phyloP scores from a whole-genome alignment of 2,113 vertebrate species.

The Nettapus auritus region DNA sequence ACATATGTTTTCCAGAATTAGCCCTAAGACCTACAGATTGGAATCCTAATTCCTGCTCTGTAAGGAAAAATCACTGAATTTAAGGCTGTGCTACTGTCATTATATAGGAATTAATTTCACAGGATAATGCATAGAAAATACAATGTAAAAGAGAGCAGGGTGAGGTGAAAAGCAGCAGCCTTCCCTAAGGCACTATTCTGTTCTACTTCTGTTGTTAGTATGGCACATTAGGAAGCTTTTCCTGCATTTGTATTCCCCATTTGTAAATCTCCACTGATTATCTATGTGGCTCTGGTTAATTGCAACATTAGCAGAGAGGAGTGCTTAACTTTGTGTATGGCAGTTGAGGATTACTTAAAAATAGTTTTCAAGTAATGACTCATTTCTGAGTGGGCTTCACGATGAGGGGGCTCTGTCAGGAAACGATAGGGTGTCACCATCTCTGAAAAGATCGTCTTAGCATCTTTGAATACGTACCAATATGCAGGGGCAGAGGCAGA shows the following conservation, averaged over 20 bases:
- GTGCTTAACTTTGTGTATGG: not conserved
- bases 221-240: not conserved
- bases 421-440: not conserved
- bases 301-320: not conserved
- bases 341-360: not conserved
- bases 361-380: conserved; percentile 20
- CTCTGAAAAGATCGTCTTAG: not conserved
- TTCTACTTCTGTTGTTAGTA: not conserved
- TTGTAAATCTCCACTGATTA: not conserved
- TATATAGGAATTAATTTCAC: conserved; percentile 2
- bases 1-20: conserved; percentile 13
- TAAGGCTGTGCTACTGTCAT: not conserved
- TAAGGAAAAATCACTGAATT: conserved; percentile 17
- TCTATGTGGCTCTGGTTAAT: conserved; percentile 16
- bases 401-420: not conserved
- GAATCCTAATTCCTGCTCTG: not conserved
- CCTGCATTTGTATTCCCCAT: not conserved
- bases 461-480: not conserved
- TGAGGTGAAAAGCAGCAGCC: not conserved
- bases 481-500: not conserved
- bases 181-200: not conserved
- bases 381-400: not conserved
- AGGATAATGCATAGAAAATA: not conserved
- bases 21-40: not conserved
- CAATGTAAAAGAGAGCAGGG: not conserved